phyloP scores from a whole-genome alignment of 2,888 invertebrate species.

The Eremobia ochroleuca region DNA sequence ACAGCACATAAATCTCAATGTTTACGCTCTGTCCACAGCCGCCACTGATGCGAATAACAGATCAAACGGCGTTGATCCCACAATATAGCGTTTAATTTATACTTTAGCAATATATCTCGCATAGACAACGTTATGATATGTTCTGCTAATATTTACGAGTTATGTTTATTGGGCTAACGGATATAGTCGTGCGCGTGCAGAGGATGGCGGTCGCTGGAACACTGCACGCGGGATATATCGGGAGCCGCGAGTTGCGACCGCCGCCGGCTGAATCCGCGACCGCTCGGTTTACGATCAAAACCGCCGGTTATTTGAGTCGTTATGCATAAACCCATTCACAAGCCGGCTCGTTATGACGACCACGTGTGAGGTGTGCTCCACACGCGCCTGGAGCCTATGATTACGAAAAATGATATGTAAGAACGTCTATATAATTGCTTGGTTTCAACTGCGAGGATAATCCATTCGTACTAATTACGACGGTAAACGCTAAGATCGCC shows the following conservation, averaged over 20 bases:
- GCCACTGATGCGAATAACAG: constrained; percentile 29
- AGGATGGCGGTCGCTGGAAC: constrained; percentile 38
- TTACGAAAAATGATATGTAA: constrained; percentile 7
- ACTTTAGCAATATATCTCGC: constrained; percentile 47
- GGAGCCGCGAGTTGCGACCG: constrained; percentile 52
- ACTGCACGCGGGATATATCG: constrained; percentile 70
- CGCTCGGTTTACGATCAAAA: constrained; percentile 75
- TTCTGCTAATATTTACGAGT: constrained; percentile 32
- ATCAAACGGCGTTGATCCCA: constrained; percentile 46
- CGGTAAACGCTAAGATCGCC: not conserved
- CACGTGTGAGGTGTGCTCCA: constrained; percentile 38
- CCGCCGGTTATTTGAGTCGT: constrained; percentile 71
- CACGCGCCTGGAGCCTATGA: not conserved
- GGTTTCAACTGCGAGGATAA: not conserved
- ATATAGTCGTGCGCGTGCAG: constrained; percentile 42
- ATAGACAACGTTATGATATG: constrained; percentile 43
- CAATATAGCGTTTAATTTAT: constrained; percentile 37
- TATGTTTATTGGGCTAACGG: constrained; percentile 7
- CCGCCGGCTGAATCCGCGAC: constrained; percentile 66
- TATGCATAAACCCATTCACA: constrained; percentile 74
- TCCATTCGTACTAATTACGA: too few species aligned
- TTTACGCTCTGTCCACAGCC: constrained; percentile 30
- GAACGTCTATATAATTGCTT: not conserved
- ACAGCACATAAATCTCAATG: constrained; percentile 37
- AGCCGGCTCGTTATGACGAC: constrained; percentile 63